phyloP scores from a whole-genome alignment of 2,888 invertebrate species.

The Cynaeus angustus region DNA sequence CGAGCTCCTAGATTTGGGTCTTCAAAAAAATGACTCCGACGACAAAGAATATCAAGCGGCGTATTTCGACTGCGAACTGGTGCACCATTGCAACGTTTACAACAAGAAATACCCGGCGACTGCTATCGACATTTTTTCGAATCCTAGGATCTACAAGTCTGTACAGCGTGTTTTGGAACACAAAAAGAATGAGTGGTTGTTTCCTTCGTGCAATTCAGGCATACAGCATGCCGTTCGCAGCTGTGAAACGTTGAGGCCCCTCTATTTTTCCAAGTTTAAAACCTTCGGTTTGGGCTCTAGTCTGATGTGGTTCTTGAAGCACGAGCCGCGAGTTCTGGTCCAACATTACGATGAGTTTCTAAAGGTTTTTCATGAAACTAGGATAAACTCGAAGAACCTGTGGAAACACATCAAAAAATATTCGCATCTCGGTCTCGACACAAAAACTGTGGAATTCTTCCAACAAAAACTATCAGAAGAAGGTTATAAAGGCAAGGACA shows the following conservation, averaged over 20 bases:
- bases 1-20: not conserved
- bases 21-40: not conserved
- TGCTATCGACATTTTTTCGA: not conserved
- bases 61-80: not conserved
- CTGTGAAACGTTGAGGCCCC: not conserved
- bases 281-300: not conserved
- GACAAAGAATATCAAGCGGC: not conserved
- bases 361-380: not conserved
- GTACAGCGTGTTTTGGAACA: not conserved
- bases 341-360: not conserved
- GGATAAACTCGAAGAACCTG: not conserved
- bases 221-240: not conserved
- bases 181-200: not conserved
- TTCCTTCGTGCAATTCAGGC: not conserved
- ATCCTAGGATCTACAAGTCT: not conserved
- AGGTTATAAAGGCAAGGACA: not conserved
- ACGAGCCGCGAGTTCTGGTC: not conserved
- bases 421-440: not conserved
- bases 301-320: not conserved
- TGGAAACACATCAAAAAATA: slow-evolving; percentile 8
- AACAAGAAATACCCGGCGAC: not conserved
- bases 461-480: not conserved
- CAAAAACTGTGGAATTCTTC: slow-evolving; percentile 7
- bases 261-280: not conserved
- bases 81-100: not conserved